phyloP scores from a whole-genome alignment of 1,140 invertebrate genomes.

The Neodiprion fabricii region DNA sequence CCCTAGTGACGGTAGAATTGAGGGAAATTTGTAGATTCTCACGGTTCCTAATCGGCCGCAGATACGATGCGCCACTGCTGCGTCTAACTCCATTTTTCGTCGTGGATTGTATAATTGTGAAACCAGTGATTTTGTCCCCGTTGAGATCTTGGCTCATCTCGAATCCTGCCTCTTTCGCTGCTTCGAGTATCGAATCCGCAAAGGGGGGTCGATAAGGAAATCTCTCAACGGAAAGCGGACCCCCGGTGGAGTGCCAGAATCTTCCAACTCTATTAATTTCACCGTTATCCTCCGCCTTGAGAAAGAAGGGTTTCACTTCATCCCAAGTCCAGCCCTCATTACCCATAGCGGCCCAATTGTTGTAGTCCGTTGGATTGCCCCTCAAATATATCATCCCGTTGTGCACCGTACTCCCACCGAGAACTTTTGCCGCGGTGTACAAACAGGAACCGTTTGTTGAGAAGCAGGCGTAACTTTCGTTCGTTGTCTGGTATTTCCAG shows the following conservation, averaged over 20 bases:
- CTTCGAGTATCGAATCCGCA: constrained; percentile 65
- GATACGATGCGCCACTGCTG: constrained; percentile 69
- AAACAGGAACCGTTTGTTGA: constrained; percentile 57
- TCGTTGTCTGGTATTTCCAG: constrained; percentile 89
- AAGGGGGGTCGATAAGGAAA: constrained; percentile 64
- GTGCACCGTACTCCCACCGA: constrained; percentile 67
- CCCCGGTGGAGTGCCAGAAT: constrained; percentile 56
- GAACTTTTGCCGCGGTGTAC: constrained; percentile 56
- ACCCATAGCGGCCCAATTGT: constrained; percentile 33
- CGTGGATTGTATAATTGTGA: constrained; percentile 61
- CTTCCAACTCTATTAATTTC: constrained; percentile 56
- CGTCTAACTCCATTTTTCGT: constrained; percentile 70
- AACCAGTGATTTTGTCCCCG: constrained; percentile 61
- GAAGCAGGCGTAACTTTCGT: constrained; percentile 81
- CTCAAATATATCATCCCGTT: constrained; percentile 76
- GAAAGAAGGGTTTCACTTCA: constrained; percentile 65
- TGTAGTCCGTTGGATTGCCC: constrained; percentile 68
- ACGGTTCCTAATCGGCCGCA: constrained; percentile 66
- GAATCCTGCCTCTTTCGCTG: constrained; percentile 65
- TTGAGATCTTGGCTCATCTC: constrained; percentile 66
- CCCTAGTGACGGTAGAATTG: constrained; percentile 69
- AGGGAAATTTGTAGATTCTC: constrained; percentile 74
- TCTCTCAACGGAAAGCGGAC: constrained; percentile 61
- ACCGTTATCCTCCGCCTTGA: constrained; percentile 63
- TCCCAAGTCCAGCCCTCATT: constrained; percentile 68